Base-by-base conservation (phyloP, 2,797 vertebrate species). In the Onychomys torridus region DNA sequence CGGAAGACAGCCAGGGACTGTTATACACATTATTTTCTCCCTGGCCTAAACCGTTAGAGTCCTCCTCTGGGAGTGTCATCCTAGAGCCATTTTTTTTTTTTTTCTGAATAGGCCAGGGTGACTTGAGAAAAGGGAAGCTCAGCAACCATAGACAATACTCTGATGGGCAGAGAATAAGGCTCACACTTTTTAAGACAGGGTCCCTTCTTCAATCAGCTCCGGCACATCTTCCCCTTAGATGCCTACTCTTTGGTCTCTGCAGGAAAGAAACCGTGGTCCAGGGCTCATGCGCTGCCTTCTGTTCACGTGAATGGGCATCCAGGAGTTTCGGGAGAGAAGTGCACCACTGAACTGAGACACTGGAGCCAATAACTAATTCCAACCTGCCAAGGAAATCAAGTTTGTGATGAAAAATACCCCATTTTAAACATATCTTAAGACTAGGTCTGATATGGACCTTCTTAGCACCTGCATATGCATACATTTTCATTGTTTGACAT, bases 401-500 rank as follows among this genome's bases (percentile, higher is more conserved):
- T 21, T 85, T 90, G 84, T 89, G 59, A 71, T 94, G 40, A 83
- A 82, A 96, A 94, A 67, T 43, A 82, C 32, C 77, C 43, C 83
- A 6, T 94, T 93, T 89, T 57, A 90, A 27, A 37, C 19, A 75
- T 87, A 85, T 83, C 82, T 93, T 69, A 76, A 75, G n/a, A 37
- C 55, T 78, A 61, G 34, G 21, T 95, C 81, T 89, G 84, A 93
- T 90, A 90, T 87, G n/a, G 75, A 91, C 69, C 52, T 96, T 8
- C 34, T 89, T 96, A 83, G 17, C 37, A 13, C n/a, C 37, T 73
- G 34, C 0, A 59, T 71, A 32, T 85, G 32, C 52, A 34, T 93
- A 87, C 61, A 81, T 95, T 82, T 90, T 96, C 89, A 94, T 89
- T 97, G 91, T 98, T 94, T 97, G 89, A 97, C 95, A 95, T 95